These are phyloP conservation scores for Candidula unifasciata DNA, from an alignment of 2,888 invertebrate species.

Conservation along the genomic window DNA sequence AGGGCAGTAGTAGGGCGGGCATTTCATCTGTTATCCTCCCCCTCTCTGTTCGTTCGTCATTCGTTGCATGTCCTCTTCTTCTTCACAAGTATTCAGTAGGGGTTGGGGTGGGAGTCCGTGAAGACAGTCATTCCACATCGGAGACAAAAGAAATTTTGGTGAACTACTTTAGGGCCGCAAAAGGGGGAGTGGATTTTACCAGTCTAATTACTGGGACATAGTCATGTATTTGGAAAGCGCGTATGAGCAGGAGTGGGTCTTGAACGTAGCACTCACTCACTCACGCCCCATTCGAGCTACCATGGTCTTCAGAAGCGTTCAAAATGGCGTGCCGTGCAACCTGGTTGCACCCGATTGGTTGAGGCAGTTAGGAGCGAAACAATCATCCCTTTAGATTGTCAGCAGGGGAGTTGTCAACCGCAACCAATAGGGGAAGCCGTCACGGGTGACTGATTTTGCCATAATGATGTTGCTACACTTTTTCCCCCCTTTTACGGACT, in stretches of 20 bases:
- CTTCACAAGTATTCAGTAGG: background rate
- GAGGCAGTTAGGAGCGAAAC: background rate
- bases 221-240: background rate
- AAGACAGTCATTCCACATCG: background rate
- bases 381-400: background rate
- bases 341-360: slow-evolving; percentile 14
- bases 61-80: background rate
- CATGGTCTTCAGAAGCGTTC: background rate
- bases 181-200: background rate
- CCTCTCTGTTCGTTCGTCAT: background rate
- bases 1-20: slow-evolving; percentile 19
- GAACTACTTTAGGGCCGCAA: background rate
- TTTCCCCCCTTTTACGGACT: no score
- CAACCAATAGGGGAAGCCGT: background rate
- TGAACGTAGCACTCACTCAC: background rate
- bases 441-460: background rate
- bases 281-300: background rate
- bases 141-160: background rate
- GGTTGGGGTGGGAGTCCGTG: background rate
- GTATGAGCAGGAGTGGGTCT: background rate
- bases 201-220: background rate
- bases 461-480: no score
- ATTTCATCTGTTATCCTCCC: background rate
- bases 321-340: background rate
- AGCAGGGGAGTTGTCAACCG: background rate